Conservation (phyloP, 1,140 invertebrate species). For the Ooceraea biroi region DNA sequence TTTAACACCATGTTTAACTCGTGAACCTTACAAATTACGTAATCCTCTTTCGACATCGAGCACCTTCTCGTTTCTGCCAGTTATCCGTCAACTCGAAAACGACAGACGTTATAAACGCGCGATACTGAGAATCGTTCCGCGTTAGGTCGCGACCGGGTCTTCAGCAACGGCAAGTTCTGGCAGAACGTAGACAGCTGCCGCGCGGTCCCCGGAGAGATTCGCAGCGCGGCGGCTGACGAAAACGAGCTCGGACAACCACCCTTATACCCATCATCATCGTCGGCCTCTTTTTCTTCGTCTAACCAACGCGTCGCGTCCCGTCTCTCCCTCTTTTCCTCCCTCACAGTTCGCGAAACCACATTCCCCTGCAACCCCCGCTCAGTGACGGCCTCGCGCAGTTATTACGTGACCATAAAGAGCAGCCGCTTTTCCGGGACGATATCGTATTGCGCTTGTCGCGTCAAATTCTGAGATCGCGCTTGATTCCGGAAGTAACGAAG, state of each 20-base stretch:
- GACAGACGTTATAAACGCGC: background rate
- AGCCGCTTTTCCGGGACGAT: constrained; percentile 70
- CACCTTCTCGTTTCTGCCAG: background rate
- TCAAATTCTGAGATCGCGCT: constrained; percentile 59
- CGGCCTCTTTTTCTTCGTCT: constrained; percentile 75
- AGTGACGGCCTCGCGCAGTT: constrained; percentile 60
- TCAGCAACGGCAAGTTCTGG: constrained; percentile 80
- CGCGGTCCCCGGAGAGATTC: constrained; percentile 80
- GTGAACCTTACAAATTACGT: background rate
- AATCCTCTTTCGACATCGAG: background rate
- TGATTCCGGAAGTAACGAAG: constrained; percentile 45
- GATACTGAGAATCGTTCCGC: constrained; percentile 57
- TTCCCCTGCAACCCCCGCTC: constrained; percentile 11
- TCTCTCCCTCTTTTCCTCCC: constrained; percentile 33
- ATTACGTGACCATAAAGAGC: constrained; percentile 76
- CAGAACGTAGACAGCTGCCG: constrained; percentile 82
- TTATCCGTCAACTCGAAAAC: background rate
- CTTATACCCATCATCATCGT: constrained; percentile 85
- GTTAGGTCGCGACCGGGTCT: constrained; percentile 81
- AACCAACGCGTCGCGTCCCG: constrained; percentile 2
- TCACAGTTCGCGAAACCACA: constrained; percentile 17
- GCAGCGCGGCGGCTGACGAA: constrained; percentile 80
- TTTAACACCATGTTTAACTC: no score
- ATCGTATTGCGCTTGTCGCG: constrained; percentile 72
- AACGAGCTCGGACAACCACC: constrained; percentile 84